phyloP scores from a whole-genome alignment of 2,797 vertebrate species.

The Aulostomus chinensis region DNA sequence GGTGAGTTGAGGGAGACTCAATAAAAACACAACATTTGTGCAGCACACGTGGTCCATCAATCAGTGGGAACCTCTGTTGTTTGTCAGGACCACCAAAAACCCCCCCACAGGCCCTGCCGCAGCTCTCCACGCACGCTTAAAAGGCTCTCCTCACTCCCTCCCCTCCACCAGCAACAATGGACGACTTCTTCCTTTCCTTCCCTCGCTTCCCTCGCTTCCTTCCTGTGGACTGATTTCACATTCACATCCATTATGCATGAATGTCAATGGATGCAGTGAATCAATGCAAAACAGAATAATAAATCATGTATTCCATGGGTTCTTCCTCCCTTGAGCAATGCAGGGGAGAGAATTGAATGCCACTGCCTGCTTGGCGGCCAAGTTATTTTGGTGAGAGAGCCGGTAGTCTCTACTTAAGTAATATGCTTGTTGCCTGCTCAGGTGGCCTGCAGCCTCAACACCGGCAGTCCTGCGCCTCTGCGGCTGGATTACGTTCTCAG shows the following conservation, averaged over 20 bases:
- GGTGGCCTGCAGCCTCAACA: too few species aligned
- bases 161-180: slow-evolving; percentile 37
- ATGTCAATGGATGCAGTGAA: slow-evolving; percentile 72
- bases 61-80: slow-evolving; percentile 32
- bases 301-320: slow-evolving; percentile 51
- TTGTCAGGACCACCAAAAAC: slow-evolving; percentile 29
- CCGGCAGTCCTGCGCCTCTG: too few species aligned
- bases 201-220: too few species aligned
- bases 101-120: slow-evolving; percentile 9
- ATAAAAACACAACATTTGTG: slow-evolving; percentile 30
- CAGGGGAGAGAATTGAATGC: slow-evolving; percentile 42
- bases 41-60: slow-evolving; percentile 14
- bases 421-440: too few species aligned
- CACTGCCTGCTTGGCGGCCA: slow-evolving; percentile 42
- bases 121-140: slow-evolving; percentile 16
- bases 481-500: too few species aligned
- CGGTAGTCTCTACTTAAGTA: too few species aligned
- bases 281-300: slow-evolving; percentile 68
- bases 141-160: slow-evolving; percentile 23
- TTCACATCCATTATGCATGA: slow-evolving; percentile 70
- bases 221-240: slow-evolving; percentile 55
- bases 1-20: slow-evolving; percentile 27
- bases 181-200: slow-evolving; percentile 31
- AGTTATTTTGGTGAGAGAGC: slow-evolving; percentile 32
- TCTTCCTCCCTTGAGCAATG: slow-evolving; percentile 38